Evolutionary conservation across 53 echinoderm and acorn worm genomes (phyloP).

Genomic region (Holothuria scabra): DNA sequence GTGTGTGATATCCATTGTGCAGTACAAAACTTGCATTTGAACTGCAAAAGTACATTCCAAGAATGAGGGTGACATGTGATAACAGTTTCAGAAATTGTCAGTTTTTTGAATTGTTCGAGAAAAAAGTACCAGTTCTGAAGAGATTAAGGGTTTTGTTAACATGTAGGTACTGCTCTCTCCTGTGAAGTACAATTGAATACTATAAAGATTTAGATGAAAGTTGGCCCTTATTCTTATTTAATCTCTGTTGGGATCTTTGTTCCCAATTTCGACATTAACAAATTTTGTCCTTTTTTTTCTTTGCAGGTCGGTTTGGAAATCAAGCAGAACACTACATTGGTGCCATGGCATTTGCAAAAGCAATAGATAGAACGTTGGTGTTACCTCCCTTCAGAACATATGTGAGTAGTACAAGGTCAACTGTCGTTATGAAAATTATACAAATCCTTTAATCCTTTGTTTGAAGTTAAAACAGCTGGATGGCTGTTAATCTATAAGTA

Average conservation of each 20-base stretch:
- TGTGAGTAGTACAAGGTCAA: constrained; percentile 64
- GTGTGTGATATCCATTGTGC: no score
- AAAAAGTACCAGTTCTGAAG: no score
- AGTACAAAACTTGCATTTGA: no score
- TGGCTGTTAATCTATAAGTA: not conserved
- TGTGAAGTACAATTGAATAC: no score
- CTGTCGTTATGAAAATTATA: not conserved
- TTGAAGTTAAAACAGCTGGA: not conserved
- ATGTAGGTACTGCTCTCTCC: no score
- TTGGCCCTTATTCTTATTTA: no score
- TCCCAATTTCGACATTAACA: not conserved
- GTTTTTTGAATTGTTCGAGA: no score
- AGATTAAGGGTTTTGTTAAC: no score
- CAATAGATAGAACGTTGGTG: constrained; percentile 84
- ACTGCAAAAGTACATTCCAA: no score
- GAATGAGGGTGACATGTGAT: no score
- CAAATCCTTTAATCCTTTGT: not conserved
- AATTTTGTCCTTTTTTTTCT: constrained; percentile 7
- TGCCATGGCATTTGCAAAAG: constrained; percentile 92
- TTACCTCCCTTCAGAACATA: constrained; percentile 92
- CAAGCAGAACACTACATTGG: constrained; percentile 95
- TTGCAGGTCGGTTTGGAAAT: constrained; percentile 91
- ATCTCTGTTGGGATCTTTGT: not conserved
- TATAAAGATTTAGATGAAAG: no score
- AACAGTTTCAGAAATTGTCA: no score